These are phyloP conservation scores for Drosophila pullipes DNA, from an alignment of 2,888 invertebrate genomes.

Conservation along the genomic window DNA sequence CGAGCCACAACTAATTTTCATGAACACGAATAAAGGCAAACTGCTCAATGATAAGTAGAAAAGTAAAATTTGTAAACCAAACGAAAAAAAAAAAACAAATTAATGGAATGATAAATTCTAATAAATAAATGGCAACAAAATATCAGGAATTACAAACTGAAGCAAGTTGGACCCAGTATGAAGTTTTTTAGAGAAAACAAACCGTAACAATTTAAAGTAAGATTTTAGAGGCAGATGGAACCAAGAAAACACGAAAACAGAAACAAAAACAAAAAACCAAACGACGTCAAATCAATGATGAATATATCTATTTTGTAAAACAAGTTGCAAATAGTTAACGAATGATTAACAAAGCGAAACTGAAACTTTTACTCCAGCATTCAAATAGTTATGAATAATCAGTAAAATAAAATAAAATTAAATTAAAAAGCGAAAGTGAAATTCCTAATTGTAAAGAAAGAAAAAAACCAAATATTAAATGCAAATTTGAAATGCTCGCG, in stretches of 20 bases:
- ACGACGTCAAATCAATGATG: conserved; percentile 46
- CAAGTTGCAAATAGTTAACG: conserved; percentile 56
- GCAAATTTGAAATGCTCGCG: conserved; percentile 71
- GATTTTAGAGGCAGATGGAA: conserved; percentile 68
- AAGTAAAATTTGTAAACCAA: conserved; percentile 36
- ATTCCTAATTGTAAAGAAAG: conserved; percentile 61
- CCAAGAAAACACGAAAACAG: conserved; percentile 39
- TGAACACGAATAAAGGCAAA: conserved; percentile 45
- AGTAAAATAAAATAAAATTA: conserved; percentile 26
- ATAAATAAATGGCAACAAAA: conserved; percentile 67
- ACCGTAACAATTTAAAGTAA: conserved; percentile 66
- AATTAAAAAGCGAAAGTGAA: conserved; percentile 24
- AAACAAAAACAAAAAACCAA: conserved; percentile 36
- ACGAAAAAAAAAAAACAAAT: conserved; percentile 32
- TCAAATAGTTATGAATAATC: conserved; percentile 64
- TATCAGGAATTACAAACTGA: conserved; percentile 76
- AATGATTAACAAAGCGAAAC: conserved; percentile 53
- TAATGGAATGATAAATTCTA: conserved; percentile 43
- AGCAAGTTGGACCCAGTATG: conserved; percentile 79
- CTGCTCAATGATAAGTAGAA: conserved; percentile 39
- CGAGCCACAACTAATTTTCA: conserved; percentile 14
- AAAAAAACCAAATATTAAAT: conserved; percentile 39
- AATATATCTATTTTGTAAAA: conserved; percentile 77
- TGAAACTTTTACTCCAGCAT: conserved; percentile 72
- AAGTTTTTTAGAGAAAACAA: conserved; percentile 59